Percentiles rank a stretch among this genome's conserved stretches.
phyloP scores from a whole-genome alignment of 2,888 invertebrate genomes.

The Listrodromus nycthemerus region DNA sequence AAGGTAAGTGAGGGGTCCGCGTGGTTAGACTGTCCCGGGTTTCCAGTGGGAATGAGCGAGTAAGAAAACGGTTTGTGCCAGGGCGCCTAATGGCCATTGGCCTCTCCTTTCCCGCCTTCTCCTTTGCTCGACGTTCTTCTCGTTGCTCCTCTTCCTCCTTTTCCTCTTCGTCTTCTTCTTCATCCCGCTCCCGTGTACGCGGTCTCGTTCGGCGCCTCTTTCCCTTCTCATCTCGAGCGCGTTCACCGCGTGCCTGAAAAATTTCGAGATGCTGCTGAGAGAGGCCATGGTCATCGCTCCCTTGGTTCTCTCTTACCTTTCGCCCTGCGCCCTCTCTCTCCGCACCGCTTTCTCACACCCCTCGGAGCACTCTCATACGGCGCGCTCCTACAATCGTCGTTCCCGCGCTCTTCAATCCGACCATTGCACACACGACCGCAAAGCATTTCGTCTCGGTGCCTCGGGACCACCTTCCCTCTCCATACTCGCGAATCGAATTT shows the following conservation, averaged over 20 bases:
- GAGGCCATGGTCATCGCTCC: conserved; percentile 67
- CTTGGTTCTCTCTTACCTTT: conserved; percentile 52
- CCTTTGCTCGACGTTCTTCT: conserved; percentile 46
- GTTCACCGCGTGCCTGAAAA: conserved; percentile 39
- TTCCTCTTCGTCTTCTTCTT: conserved; percentile 43
- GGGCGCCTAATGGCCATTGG: conserved; percentile 72
- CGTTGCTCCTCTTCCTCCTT: background rate
- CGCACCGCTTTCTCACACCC: conserved; percentile 28
- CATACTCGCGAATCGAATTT: conserved; percentile 61
- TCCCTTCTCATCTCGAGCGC: conserved; percentile 24
- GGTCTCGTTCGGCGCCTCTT: conserved; percentile 38
- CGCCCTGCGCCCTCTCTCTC: conserved; percentile 48
- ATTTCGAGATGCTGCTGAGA: conserved; percentile 37
- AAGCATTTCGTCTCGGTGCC: conserved; percentile 49
- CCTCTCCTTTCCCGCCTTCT: conserved; percentile 66
- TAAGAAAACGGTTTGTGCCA: conserved; percentile 59
- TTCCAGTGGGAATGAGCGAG: conserved; percentile 44
- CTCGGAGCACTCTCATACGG: conserved; percentile 20
- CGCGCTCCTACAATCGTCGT: conserved; percentile 30
- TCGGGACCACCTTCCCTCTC: conserved; percentile 1
- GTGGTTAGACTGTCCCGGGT: conserved; percentile 68
- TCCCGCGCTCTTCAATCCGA: conserved; percentile 34
- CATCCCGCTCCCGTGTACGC: conserved; percentile 29
- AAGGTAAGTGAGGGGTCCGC: conserved; percentile 81
- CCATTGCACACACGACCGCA: conserved; percentile 52